A percentile compares a stretch with the other conserved stretches of the same genome.
Conservation (phyloP, 1,140 invertebrate species). For the Drosophila bocki region DNA sequence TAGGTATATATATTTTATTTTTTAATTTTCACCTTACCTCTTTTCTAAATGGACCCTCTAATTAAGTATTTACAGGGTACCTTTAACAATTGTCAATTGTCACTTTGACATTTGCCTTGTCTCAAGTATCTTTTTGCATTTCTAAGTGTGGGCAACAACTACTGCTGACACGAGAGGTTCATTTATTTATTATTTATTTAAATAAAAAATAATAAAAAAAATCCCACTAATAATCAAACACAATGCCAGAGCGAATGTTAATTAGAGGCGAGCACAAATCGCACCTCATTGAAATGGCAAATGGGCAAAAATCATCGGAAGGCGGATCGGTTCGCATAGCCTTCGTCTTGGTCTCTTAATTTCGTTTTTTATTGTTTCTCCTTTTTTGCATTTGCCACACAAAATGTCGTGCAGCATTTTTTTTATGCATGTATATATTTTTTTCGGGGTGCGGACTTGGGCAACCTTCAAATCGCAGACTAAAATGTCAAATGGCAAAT, state of each 20-base stretch:
- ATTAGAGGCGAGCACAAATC: slow-evolving; percentile 65
- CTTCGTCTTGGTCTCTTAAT: slow-evolving; percentile 51
- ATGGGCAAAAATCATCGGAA: slow-evolving; percentile 27
- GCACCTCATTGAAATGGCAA: slow-evolving; percentile 70
- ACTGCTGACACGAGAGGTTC: slow-evolving; percentile 41
- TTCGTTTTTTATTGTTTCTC: slow-evolving; percentile 33
- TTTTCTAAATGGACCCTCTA: neutral
- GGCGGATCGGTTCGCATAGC: slow-evolving; percentile 51
- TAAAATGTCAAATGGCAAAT: slow-evolving; percentile 68
- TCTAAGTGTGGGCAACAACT: slow-evolving; percentile 44
- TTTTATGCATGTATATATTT: neutral
- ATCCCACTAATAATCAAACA: slow-evolving; percentile 46
- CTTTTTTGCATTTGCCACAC: slow-evolving; percentile 46
- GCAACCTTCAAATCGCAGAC: slow-evolving; percentile 67
- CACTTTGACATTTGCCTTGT: slow-evolving; percentile 60
- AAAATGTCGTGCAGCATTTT: slow-evolving; percentile 69
- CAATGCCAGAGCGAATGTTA: slow-evolving; percentile 56
- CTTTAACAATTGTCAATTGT: slow-evolving; percentile 46
- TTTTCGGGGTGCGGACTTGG: slow-evolving; percentile 62
- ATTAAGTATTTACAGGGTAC: slow-evolving; percentile 12
- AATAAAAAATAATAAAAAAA: slow-evolving; percentile 10
- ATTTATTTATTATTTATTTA: slow-evolving; percentile 20
- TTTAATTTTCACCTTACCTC: neutral
- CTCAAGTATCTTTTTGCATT: slow-evolving; percentile 10
- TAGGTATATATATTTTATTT: neutral